Evolutionary conservation across 2,113 vertebrate species (phyloP), one percentile per base, ranked within the genome.

Genomic region (Oriolus oriolus): DNA sequence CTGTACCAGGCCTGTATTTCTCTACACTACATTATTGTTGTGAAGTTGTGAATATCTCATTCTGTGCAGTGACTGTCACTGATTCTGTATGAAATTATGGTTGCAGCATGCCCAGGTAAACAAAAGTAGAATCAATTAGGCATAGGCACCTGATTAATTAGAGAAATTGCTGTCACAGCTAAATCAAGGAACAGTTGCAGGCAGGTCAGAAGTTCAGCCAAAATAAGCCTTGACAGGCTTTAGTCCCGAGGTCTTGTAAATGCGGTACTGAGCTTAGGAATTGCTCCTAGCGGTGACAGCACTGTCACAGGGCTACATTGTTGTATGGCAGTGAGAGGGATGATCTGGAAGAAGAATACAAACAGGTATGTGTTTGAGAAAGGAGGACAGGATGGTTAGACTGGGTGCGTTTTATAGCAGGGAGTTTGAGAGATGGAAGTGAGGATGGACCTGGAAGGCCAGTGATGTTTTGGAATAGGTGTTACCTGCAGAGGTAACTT

Each of bases 151-250:
- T 89, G 76, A 60, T 78, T 66, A 84, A 0, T 75, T 75, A 35
- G 49, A 70, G 84, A 68, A 87, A 52, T 16, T 37, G 68, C 95
- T 93, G 80, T 90, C 56, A 21, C 56, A 81, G 93, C 86, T 81
- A 70, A 89, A 90, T 78, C 53, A 35, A 70, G 68, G 61, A 61
- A 8, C 30, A 52, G 63, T 90, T 84, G 44, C 33, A 92, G 54
- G 59, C 52, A n/a, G 86, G 64, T 70, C 80, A 87, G 54, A 70
- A 89, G 91, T 81, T 95, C 86, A 95, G 86, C 54, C 73, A 82
- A 65, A 90, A 53, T 75, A 73, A 87, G 45, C 66, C 49, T 49
- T 64, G 73, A 20, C 35, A 42, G 44, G 57, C 56, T 93, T 78
- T 66, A 68, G 69, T 89, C 11, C 22, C 3, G 5, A 65, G 47